Evolutionary conservation across 2,888 invertebrate genomes (phyloP), one percentile per base, ranked within the genome.

Genomic region (Anorthoa munda): DNA sequence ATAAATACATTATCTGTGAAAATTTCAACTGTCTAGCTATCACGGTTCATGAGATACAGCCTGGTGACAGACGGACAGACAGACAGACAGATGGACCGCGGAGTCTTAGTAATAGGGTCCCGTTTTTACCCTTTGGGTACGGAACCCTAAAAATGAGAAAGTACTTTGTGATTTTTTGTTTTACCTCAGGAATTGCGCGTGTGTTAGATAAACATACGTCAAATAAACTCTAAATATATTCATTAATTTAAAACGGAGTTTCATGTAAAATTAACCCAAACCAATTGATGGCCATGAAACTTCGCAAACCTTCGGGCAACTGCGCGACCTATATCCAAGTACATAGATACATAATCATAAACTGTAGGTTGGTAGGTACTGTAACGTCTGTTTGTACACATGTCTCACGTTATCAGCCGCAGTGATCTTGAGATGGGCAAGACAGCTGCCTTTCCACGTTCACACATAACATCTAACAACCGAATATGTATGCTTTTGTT

Each of bases 401-500:
- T 66, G 61, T 83, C 83, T 63, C 21, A 17, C 18, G 50, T 64
- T 83, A 81, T 81, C 81, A 26, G 58, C 2, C 31, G 31, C 26
- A 50, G 46, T 65, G 68, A 81, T 81, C 81, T 80, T 81, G 81
- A 81, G 56, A 80, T 71, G 81, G 81, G 81, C 75, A 55, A 48
- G 81, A 81, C 81, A 83, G 75, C 58, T 80, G 31, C 75, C 80
- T 59, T 61, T 63, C 56, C 66, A 63, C 31, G 50, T 31, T 21
- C 64, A 68, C 5, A 66, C 31, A 46, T 60, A 70, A 55, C 69
- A 39, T 17, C 53, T 58, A 58, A 66, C 59, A 65, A 18, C 17
- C 60, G n/a, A 66, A 81, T 63, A 59, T 72, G 53, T 69, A 53
- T 31, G 61, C 46, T 45, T 58, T 48, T 58, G 66, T 23, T 56